phyloP scores from a whole-genome alignment of 2,888 invertebrate species.

The Rhagonycha lutea region DNA sequence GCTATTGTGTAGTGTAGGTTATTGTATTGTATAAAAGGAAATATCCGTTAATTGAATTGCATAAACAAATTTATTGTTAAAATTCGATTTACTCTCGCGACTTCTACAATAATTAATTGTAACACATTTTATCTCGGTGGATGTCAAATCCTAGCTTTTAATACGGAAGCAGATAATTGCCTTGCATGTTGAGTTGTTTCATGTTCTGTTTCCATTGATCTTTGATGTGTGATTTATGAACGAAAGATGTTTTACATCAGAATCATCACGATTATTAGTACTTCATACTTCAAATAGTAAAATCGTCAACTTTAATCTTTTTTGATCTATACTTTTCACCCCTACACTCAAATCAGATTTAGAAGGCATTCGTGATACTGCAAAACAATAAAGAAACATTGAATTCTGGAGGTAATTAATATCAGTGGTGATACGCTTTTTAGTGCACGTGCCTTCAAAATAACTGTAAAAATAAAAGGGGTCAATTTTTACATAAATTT shows the following conservation, averaged over 20 bases:
- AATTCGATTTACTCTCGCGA: not conserved
- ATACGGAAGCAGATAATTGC: not conserved
- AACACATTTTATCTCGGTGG: not conserved
- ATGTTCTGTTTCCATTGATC: not conserved
- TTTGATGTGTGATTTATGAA: not conserved
- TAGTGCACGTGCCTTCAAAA: not conserved
- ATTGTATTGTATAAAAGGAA: no score
- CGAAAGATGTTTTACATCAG: not conserved
- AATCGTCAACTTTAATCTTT: no score
- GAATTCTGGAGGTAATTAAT: no score
- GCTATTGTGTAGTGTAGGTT: no score
- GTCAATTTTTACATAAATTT: not conserved
- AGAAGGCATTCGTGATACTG: no score
- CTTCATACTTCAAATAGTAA: no score
- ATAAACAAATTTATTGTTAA: not conserved
- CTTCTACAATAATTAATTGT: not conserved
- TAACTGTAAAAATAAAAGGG: not conserved
- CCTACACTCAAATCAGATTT: no score
- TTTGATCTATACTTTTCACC: no score
- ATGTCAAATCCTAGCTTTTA: not conserved
- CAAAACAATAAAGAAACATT: no score
- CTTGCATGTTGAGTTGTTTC: not conserved
- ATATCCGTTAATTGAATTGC: no score
- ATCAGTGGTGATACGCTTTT: not conserved
- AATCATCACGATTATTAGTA: no score